These are phyloP conservation scores for Polydrusus pterygomalis DNA, from an alignment of 2,888 invertebrate species.

Conservation along the genomic window DNA sequence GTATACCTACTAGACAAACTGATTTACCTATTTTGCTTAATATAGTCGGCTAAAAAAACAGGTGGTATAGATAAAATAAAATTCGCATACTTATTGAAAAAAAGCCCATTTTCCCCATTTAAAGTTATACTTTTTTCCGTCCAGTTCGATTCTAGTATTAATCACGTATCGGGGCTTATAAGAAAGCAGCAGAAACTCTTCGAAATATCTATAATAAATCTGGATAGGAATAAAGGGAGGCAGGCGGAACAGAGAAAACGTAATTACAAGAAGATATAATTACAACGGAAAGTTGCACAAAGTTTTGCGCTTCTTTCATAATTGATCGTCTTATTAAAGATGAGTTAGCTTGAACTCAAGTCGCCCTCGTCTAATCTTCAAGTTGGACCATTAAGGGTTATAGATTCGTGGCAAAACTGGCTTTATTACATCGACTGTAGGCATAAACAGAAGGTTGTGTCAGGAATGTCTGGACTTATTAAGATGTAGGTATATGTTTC, in stretches of 20 bases:
- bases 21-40: no score
- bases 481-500: no score
- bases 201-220: slow-evolving; percentile 57
- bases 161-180: slow-evolving; percentile 53
- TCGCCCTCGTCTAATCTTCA: slow-evolving; percentile 67
- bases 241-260: slow-evolving; percentile 53
- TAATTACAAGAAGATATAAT: slow-evolving; percentile 71
- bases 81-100: neutral
- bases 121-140: slow-evolving; percentile 43
- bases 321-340: slow-evolving; percentile 73
- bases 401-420: slow-evolving; percentile 2
- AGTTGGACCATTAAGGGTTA: slow-evolving; percentile 36
- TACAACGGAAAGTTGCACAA: slow-evolving; percentile 70
- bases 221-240: slow-evolving; percentile 56
- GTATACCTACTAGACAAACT: no score
- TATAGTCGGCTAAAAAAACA: no score
- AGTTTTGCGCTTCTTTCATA: slow-evolving; percentile 70
- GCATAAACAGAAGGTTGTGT: no score
- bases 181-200: slow-evolving; percentile 50
- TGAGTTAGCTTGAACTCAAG: slow-evolving; percentile 68
- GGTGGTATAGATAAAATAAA: no score
- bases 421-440: no score
- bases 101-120: slow-evolving; percentile 29
- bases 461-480: no score
- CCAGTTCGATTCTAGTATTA: slow-evolving; percentile 48